These are phyloP conservation scores for Apotomis betuletana DNA, from an alignment of 2,888 invertebrate genomes.

Conservation along the genomic window DNA sequence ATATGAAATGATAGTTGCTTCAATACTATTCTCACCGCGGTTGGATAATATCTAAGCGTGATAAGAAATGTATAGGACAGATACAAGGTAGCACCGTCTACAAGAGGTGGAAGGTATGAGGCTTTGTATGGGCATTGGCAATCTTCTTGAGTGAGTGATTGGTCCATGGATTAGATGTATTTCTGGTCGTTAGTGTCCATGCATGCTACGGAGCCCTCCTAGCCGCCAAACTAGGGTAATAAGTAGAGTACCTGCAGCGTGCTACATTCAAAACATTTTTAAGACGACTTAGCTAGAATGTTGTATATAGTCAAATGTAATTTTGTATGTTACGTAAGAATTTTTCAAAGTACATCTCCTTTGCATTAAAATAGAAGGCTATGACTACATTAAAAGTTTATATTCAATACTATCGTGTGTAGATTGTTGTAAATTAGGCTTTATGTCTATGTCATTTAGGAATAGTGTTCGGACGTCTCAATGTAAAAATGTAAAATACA, in stretches of 20 bases:
- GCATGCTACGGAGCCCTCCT: conserved; percentile 70
- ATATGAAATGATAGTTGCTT: too few species aligned
- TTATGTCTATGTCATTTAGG: conserved; percentile 78
- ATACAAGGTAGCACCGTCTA: too few species aligned
- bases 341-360: conserved; percentile 78
- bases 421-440: conserved; percentile 81
- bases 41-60: too few species aligned
- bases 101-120: too few species aligned
- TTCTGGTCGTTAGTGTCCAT: conserved; percentile 68
- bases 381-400: conserved; percentile 73
- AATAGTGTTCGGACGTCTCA: conserved; percentile 75
- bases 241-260: conserved; percentile 67
- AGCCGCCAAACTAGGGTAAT: conserved; percentile 72
- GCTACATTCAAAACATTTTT: conserved; percentile 65
- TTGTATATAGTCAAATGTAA: conserved; percentile 81
- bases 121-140: too few species aligned
- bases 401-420: conserved; percentile 78
- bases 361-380: conserved; percentile 78
- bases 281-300: conserved; percentile 72
- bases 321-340: conserved; percentile 80
- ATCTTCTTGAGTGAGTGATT: too few species aligned
- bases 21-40: too few species aligned
- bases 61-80: too few species aligned
- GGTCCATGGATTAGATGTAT: conserved; percentile 50
- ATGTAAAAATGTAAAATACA: conserved; percentile 83